Base-by-base conservation (phyloP, 1,140 invertebrate species). In the Eciton burchellii region DNA sequence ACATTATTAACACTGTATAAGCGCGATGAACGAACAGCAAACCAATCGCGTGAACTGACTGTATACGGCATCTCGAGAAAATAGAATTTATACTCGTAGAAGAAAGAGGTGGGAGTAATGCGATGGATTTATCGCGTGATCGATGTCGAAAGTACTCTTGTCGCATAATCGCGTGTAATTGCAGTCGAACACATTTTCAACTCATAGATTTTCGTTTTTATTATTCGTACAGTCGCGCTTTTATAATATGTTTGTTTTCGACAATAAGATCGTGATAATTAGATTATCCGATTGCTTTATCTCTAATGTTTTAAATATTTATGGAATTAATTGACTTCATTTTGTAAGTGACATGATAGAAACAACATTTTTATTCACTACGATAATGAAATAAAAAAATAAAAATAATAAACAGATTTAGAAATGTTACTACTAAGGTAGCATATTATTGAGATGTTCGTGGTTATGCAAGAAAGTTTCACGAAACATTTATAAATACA, bases 131-230 rank as follows among this genome's bases (percentile, higher is more conserved):
- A 56, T 71, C 19, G 29, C 49, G 14, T 43, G 49, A 21, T 9
- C 19, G 49, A 52, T 71, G 54, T 56, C 49, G 29, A 56, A 56
- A 56, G 49, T 35, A 35, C 35, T 6, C 2, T 52, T 9, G 12
- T 56, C 47, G 16, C 47, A 47, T 70, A 52, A 70, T 66, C 66
- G 12, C 5, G 19, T 12, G 12, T 54, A 54, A 54, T 47, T 66
- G 21, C 14, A 19, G 19, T 26, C 49, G 29, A 54, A n/a, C n/a
- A 3, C 5, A 14, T 26, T 54, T 6, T 35, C 35, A 35, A 35
- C n/a, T 21, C 49, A 11, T 52, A 35, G 19, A 71, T 21, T 6
- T 35, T 54, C 12, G 52, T 52, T 54, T 60, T 60, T 24, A 14
- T 14, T 60, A 29, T 52, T 29, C 21, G 43, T n/a, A 11, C 9